A percentile compares a stretch with the other conserved stretches of the same genome.
phyloP scores from a whole-genome alignment of 2,888 invertebrate genomes.

The Aporophyla lueneburgensis region DNA sequence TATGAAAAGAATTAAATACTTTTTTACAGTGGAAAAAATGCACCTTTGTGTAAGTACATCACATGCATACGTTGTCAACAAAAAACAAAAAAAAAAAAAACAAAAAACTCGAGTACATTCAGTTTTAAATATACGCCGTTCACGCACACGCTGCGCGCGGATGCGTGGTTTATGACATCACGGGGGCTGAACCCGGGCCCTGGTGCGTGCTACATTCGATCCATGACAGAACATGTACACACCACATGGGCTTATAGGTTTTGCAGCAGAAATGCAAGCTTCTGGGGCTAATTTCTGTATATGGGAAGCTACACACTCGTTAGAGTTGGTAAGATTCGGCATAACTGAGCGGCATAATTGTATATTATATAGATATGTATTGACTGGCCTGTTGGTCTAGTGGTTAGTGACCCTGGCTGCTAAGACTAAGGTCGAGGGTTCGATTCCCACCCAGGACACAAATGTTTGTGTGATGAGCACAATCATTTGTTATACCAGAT shows the following conservation, averaged over 20 bases:
- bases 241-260: neutral
- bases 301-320: too few relatives aligned
- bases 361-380: neutral
- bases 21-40: neutral
- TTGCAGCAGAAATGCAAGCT: neutral
- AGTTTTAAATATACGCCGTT: conserved; percentile 31
- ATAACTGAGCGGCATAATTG: too few relatives aligned
- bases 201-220: conserved; percentile 1
- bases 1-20: neutral
- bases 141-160: conserved; percentile 44
- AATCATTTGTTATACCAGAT: too few relatives aligned
- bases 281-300: neutral
- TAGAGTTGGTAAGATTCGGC: neutral
- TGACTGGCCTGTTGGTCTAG: too few relatives aligned
- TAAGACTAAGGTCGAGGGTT: too few relatives aligned
- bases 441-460: too few relatives aligned
- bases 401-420: too few relatives aligned
- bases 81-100: conserved; percentile 26
- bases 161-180: conserved; percentile 55
- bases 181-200: conserved; percentile 6
- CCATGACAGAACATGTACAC: conserved; percentile 1
- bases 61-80: conserved; percentile 2
- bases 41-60: neutral
- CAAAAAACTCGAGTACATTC: conserved; percentile 10
- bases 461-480: too few relatives aligned